Evolutionary conservation across 2,888 invertebrate species (phyloP), one percentile per base, ranked within the genome.

Genomic region (Lithosia quadra): DNA sequence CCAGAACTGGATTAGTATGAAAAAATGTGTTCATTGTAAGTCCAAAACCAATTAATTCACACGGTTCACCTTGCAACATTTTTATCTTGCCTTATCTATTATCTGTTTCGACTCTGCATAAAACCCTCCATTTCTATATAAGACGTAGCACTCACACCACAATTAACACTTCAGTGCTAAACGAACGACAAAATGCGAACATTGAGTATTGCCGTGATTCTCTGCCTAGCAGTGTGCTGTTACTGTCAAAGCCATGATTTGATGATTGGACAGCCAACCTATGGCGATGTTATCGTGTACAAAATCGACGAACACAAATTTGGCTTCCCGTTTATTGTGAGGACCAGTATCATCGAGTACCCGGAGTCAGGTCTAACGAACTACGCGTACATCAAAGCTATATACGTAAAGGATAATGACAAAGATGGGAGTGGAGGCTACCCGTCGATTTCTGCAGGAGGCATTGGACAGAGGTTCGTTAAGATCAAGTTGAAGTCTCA

Each of bases 401-500:
- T 95, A 1, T 84, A 85, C 67, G 68, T 94, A 0, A 94, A 92
- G 73, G 94, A 95, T 56, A 85, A 95, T 49, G 80, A 87, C 0
- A 79, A 68, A 0, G 92, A 93, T 34, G 94, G 94, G 0, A 77
- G 80, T 0, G 94, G 94, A 0, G 94, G 94, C 0, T 95, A 90
- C 56, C 90, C 94, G 0, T 88, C 89, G 0, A 77, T 95, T 4
- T 86, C 89, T 0, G 78, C 92, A 0, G 95, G 95, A 2, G 95
- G 95, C 0, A 77, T 95, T 0, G 95, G 95, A 0, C 92, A 93
- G 69, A 85, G 89, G 15, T 92, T 92, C 67, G 91, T 90, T 34
- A 93, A 91, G 64, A 87, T 95, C 69, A 92, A 94, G 69, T 76
- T 95, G 75, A 93, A 93, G 80, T 92, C 93, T 53, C 95, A 95